Conservation (phyloP, 2,113 vertebrate genomes). For the Platanista minor region DNA sequence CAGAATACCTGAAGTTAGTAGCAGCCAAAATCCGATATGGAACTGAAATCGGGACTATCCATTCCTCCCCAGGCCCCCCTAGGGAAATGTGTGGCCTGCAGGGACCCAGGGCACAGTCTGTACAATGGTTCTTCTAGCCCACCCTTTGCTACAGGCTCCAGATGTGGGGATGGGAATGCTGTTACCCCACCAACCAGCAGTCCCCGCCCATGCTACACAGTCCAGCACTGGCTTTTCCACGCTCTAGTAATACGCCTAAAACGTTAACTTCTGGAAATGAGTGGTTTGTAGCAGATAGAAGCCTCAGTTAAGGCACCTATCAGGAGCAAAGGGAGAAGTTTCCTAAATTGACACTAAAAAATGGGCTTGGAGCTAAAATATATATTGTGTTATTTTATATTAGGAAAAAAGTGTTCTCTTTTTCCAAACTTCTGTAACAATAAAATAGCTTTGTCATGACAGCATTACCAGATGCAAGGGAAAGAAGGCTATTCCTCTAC, state of each 20-base stretch:
- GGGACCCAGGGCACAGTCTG: too few species aligned
- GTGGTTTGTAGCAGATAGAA: neutral
- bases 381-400: constrained; percentile 10
- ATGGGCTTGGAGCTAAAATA: constrained; percentile 4
- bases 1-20: neutral
- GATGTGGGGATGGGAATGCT: neutral
- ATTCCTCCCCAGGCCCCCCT: neutral
- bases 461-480: neutral
- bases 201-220: neutral
- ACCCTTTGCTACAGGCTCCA: neutral
- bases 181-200: neutral
- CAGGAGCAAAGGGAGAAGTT: neutral
- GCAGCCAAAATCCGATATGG: neutral
- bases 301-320: neutral
- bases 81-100: neutral
- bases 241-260: neutral
- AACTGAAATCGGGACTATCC: neutral
- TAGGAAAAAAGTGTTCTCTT: neutral
- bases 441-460: constrained; percentile 40
- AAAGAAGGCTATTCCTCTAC: neutral
- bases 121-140: neutral
- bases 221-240: neutral
- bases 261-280: neutral
- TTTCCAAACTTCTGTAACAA: constrained; percentile 33
- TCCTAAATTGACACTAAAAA: constrained; percentile 24